Percentiles rank a stretch among this genome's conserved stretches.
These are phyloP conservation scores for Sapayoa aenigma DNA, from an alignment of 2,113 vertebrate genomes.

Conservation along the genomic window DNA sequence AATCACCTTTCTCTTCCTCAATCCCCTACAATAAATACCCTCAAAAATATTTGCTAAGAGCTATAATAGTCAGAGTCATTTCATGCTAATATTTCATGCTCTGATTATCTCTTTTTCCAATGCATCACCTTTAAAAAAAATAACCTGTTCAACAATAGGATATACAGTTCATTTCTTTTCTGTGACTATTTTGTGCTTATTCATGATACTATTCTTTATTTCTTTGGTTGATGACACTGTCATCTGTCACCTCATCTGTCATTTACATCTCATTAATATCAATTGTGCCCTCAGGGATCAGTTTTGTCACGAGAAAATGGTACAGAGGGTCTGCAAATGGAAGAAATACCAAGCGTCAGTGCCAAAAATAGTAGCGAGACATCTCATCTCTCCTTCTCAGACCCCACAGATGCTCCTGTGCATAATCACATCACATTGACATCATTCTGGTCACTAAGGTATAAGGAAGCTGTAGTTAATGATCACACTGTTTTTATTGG, in stretches of 20 bases:
- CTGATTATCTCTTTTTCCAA: slow-evolving; percentile 45
- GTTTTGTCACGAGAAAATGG: slow-evolving; percentile 45
- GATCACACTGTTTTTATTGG: neutral
- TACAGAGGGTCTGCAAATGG: slow-evolving; percentile 24
- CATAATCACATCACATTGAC: neutral
- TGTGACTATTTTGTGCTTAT: slow-evolving; percentile 23
- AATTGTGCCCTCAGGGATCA: slow-evolving; percentile 22
- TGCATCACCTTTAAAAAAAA: slow-evolving; percentile 18
- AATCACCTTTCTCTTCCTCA: neutral
- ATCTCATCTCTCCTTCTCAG: neutral
- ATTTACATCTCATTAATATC: slow-evolving; percentile 63
- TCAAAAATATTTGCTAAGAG: slow-evolving; percentile 9
- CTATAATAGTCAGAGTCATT: neutral
- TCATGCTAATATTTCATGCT: slow-evolving; percentile 59
- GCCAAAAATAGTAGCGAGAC: slow-evolving; percentile 23
- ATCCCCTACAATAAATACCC: neutral
- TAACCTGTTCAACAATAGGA: neutral
- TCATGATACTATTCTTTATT: slow-evolving; percentile 15
- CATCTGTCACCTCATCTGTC: slow-evolving; percentile 56
- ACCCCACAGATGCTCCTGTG: neutral
- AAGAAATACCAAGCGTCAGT: neutral
- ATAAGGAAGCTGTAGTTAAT: slow-evolving; percentile 8
- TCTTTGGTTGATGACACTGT: slow-evolving; percentile 41
- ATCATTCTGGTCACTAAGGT: neutral
- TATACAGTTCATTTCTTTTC: neutral